Evolutionary conservation across 2,888 invertebrate species (phyloP), one percentile per base, ranked within the genome.

Genomic region (Allolobophora icterica): DNA sequence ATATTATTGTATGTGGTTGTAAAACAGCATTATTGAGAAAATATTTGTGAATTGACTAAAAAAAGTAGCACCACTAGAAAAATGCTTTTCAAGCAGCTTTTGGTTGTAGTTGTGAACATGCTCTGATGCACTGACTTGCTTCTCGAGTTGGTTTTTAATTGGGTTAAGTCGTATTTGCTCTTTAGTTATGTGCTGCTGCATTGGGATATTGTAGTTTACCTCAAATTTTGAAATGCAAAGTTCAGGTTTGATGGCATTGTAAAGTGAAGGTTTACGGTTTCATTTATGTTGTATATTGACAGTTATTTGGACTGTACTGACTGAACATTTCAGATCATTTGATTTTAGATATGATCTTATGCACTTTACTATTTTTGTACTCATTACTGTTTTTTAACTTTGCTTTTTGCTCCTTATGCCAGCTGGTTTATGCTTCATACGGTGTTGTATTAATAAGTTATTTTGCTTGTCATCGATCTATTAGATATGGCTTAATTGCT

Each of bases 281-380:
- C n/a, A 6, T 71, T 71, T 71, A 71, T 71, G 71, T n/a, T 71
- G 71, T 71, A n/a, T 71, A 71, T 71, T 71, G 71, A 13, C n/a
- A n/a, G 71, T 71, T 71, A n/a, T 71, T 71, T 71, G 71, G 71
- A 71, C 71, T 71, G 71, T 71, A 71, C 11, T 3, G 71, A 71
- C 71, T 71, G 71, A n/a, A n/a, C n/a, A n/a, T 71, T 71, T 71
- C 71, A 71, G 71, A 71, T 71, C 30, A 71, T 71, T 71, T 71
- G 71, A 13, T 71, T 71, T 71, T 71, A 71, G 17, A 71, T n/a
- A 71, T 71, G 71, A n/a, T n/a, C 71, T 71, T 71, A 71, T 71
- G 71, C 71, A 71, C 71, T 71, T 71, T 71, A 71, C 71, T 71
- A 71, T 71, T 71, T 71, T 71, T 71, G 71, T 71, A 71, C 71